These are phyloP conservation scores for Dynastes hyllus DNA, from an alignment of 2,888 invertebrate genomes.

Conservation along the genomic window DNA sequence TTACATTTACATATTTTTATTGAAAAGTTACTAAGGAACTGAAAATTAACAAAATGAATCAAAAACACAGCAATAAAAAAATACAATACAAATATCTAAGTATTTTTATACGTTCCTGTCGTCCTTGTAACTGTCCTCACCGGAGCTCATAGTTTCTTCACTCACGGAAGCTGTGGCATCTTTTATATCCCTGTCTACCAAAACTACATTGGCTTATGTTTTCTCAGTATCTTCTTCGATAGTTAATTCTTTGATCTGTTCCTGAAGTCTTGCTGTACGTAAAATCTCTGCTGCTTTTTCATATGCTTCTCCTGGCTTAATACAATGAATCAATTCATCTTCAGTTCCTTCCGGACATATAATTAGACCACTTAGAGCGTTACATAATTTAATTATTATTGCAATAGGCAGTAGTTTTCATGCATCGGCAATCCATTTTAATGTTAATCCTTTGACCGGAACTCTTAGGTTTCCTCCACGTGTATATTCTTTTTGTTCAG, in stretches of 20 bases:
- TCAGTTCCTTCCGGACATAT: not conserved
- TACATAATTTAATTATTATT: too few species aligned
- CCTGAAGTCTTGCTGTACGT: not conserved
- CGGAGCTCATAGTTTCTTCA: slow-evolving; percentile 7
- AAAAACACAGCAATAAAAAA: too few species aligned
- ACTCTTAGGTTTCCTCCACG: slow-evolving; percentile 19
- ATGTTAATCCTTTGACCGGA: slow-evolving; percentile 21
- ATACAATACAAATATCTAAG: too few species aligned
- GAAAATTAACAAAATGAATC: too few species aligned
- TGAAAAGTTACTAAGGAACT: too few species aligned
- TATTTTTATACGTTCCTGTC: too few species aligned
- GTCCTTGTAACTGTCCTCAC: not conserved
- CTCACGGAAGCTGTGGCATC: not conserved
- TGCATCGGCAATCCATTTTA: slow-evolving; percentile 8
- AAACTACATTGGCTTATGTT: not conserved
- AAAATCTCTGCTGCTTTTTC: slow-evolving; percentile 2
- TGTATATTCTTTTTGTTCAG: slow-evolving; percentile 9
- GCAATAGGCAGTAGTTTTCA: too few species aligned
- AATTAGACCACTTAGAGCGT: too few species aligned
- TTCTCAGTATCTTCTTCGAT: too few species aligned
- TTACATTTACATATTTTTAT: not conserved
- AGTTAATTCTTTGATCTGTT: too few species aligned
- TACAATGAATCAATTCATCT: slow-evolving; percentile 3
- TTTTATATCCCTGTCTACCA: slow-evolving; percentile 6
- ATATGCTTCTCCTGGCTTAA: not conserved